Base-by-base conservation (phyloP, 2,888 invertebrate species). In the Alentia gelatinosa region DNA sequence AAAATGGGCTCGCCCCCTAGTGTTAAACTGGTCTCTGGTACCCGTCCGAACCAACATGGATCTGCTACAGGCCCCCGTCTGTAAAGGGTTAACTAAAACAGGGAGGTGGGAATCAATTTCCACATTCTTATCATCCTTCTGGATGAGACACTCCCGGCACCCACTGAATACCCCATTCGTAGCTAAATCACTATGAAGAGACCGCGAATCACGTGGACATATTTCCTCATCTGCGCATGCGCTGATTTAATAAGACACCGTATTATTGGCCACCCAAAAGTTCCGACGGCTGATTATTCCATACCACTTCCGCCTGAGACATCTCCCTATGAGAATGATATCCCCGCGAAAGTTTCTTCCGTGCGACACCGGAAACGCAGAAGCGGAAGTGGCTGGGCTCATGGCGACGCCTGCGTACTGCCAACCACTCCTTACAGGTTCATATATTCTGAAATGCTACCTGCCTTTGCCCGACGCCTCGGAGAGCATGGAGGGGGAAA, bases 241-340 rank as follows among this genome's bases (percentile, higher is more conserved):
- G 56, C 9, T 56, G 56, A 56, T 56, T 56, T n/a, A 56, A 56
- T 56, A 56, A 56, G 56, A 56, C 56, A n/a, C 5, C 56, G 12
- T 56, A 56, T 56, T 56, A 56, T 56, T 56, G 56, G 56, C 56
- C 56, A 56, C 19, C 56, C 12, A 56, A 56, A 56, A 56, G 23
- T 56, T 56, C n/a, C 56, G 56, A 19, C 12, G 3, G 56, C 56
- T 56, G 56, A 56, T 56, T 56, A 56, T 56, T 56, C 56, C 56
- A 56, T 56, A 56, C 56, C 56, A 56, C 56, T 56, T 56, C 56
- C 56, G 56, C 56, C 56, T 56, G 56, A 56, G 56, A 56, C 56
- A 56, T n/a, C 56, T 56, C n/a, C 56, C 56, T 3, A 19, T n/a
- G 23, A 56, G 56, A 56, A 56, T 9, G 56, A 56, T 56, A 56